phyloP scores from a whole-genome alignment of 2,888 invertebrate species.

The Lysandra bellargus region DNA sequence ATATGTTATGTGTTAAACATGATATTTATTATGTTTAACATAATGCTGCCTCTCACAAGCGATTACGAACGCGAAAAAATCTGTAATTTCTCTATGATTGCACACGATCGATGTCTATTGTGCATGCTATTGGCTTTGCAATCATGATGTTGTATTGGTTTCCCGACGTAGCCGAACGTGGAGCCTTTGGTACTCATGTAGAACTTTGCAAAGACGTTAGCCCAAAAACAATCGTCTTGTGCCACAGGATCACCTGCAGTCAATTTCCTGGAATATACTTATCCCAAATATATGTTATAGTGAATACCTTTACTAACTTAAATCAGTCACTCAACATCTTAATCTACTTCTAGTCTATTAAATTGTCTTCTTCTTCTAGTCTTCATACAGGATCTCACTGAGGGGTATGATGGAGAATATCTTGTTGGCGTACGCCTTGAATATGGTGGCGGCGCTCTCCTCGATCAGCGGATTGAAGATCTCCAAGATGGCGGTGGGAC shows the following conservation, averaged over 20 bases:
- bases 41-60: too few species aligned
- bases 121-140: not conserved
- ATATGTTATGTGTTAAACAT: too few species aligned
- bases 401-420: conserved; percentile 80
- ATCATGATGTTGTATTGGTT: not conserved
- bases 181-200: too few species aligned
- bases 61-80: too few species aligned
- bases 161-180: too few species aligned
- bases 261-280: not conserved
- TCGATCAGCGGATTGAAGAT: conserved; percentile 85
- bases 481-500: conserved; percentile 83
- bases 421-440: conserved; percentile 81
- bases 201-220: too few species aligned
- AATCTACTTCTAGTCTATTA: not conserved
- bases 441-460: conserved; percentile 82
- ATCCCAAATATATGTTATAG: not conserved
- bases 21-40: too few species aligned
- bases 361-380: conserved; percentile 32
- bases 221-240: not conserved
- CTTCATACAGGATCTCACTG: conserved; percentile 77
- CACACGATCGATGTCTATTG: not conserved
- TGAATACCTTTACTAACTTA: not conserved
- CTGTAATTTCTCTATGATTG: not conserved
- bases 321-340: not conserved
- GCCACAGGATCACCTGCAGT: not conserved